Base-by-base conservation (phyloP, 1,140 invertebrate genomes). In the Lucilia sericata region DNA sequence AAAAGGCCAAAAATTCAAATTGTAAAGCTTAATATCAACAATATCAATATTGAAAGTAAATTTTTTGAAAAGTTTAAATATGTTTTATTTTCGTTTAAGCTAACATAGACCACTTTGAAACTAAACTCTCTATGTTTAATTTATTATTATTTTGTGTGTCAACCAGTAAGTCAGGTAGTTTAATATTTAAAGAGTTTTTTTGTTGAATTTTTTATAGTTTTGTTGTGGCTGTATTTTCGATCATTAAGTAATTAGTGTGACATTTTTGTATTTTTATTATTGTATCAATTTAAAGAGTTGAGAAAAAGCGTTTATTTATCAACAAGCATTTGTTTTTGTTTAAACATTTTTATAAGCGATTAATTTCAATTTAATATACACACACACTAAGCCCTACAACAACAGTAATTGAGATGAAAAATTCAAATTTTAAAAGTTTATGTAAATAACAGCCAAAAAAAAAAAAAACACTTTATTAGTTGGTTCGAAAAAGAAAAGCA, bases 241-340 rank as follows among this genome's bases (percentile, higher is more conserved):
- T 90, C 89, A 90, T 90, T 90, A 90, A 88, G 89, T 90, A 90
- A 90, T 90, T 90, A 90, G 89, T 90, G 89, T 89, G 89, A 90
- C 89, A 90, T 89, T 88, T 86, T 88, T 21, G 55, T n/a, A n/a
- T 60, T n/a, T 60, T 60, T 17, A 60, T 60, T 17, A 60, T 60
- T 60, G 14, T n/a, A 60, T n/a, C 55, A 60, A 60, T 3, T 7
- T 14, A 55, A 55, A 55, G 51, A 17, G n/a, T 17, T 12, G 13
- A 60, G 17, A 60, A 60, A 60, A 60, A 60, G 14, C 0, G n/a
- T 60, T 60, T 60, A 60, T 60, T 25, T 70, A 70, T 21, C 60
- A 17, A 70, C 55, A n/a, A 60, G 14, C 14, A n/a, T 55, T 55
- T 55, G 51, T 55, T 55, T 55, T 55, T 55, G 12, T 70, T 70